Base-by-base conservation (phyloP, 2,888 invertebrate species). In the Eristalis pertinax region DNA sequence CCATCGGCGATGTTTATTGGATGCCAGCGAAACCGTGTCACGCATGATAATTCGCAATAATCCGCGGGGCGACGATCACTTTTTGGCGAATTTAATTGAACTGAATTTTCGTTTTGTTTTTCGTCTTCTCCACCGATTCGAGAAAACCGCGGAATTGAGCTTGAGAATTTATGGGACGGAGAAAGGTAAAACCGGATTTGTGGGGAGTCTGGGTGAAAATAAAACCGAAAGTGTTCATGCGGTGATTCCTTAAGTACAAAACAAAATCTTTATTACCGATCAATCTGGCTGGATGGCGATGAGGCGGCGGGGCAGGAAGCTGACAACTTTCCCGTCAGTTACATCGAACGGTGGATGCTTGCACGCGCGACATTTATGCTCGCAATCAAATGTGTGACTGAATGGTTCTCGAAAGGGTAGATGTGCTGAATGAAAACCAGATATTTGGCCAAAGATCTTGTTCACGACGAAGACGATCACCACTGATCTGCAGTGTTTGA, bases 71-170 rank as follows among this genome's bases (percentile, higher is more conserved):
- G 26, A 13, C 72, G 22, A 26, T 63, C 76, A 80, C 60, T 74
- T 79, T 32, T 76, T 72, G 76, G 62, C 68, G 35, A 62, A 76
- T 69, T 80, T 78, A 84, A 80, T 84, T 80, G 76, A 80, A 72
- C 38, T 72, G 22, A 50, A 50, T n/a, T 50, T n/a, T n/a, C 2
- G 50, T 4, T 19, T 50, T 50, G 19, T 19, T 50, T 50, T 50
- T n/a, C 38, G 62, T 63, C 32, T 38, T 38, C 11, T 24, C 15
- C 4, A 4, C 4, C 64, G 13, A 19, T 65, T 65, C n/a, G 8
- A 38, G 26, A 35, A 41, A 38, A 24, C 19, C 60, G 35, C 15
- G 8, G 32, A 64, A 43, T 2, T 63, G 60, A 22, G 32, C 13
- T 77, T 38, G 64, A n/a, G 43, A 24, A 65, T 79, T 70, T 67